A percentile compares a stretch with the other conserved stretches of the same genome.
Conservation (phyloP, 92 coral and sea anemone genomes). For the Actinostola sp. region DNA sequence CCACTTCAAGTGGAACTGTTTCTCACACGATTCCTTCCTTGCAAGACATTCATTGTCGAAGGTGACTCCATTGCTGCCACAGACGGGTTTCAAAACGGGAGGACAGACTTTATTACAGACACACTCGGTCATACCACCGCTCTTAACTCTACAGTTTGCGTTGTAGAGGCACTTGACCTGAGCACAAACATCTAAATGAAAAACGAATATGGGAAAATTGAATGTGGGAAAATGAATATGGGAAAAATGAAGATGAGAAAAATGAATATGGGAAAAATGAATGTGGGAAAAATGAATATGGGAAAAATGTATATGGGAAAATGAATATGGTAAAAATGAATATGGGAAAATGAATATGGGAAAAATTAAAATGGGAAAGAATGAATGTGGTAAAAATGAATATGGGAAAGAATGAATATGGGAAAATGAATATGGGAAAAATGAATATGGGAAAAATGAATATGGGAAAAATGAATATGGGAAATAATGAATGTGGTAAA, state of each 20-base stretch:
- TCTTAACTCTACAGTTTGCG: constrained; percentile 53
- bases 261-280: too few species aligned
- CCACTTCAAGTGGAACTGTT: constrained; percentile 51
- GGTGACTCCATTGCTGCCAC: constrained; percentile 91
- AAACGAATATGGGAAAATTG: background rate
- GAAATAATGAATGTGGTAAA: too few species aligned
- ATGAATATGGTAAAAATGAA: background rate
- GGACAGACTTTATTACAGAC: constrained; percentile 74
- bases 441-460: too few species aligned
- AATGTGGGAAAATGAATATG: background rate
- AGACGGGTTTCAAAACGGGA: constrained; percentile 73
- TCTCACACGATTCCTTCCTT: constrained; percentile 81
- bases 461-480: too few species aligned
- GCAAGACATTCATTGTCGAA: constrained; percentile 80
- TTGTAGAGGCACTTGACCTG: constrained; percentile 66
- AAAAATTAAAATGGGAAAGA: too few species aligned
- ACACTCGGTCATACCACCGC: constrained; percentile 62
- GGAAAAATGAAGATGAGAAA: too few species aligned
- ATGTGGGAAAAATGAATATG: too few species aligned
- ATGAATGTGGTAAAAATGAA: too few species aligned
- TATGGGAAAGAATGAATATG: background rate
- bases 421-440: too few species aligned
- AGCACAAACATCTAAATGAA: constrained; percentile 75
- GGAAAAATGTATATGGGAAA: too few species aligned
- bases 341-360: too few species aligned